These are phyloP conservation scores for Stichodactyla helianthus DNA, from an alignment of 64 coral and sea anemone genomes.

Conservation along the genomic window DNA sequence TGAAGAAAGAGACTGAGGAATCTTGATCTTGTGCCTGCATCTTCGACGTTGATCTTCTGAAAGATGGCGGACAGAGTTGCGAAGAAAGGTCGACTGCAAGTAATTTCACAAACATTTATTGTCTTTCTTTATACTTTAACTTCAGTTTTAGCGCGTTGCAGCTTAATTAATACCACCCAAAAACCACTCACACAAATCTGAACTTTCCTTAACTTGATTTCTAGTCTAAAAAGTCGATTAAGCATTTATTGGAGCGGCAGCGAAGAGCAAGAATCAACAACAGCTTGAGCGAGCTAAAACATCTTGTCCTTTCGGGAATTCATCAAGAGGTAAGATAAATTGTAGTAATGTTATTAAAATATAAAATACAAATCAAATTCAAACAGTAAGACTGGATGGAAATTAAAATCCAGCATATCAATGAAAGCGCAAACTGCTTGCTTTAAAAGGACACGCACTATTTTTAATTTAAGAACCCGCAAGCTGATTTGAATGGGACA, in stretches of 20 bases:
- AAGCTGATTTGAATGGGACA: background rate
- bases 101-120: background rate
- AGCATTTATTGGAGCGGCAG: slow-evolving; percentile 65
- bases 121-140: too few relatives aligned
- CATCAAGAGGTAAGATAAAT: slow-evolving; percentile 62
- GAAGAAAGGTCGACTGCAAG: background rate
- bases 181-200: background rate
- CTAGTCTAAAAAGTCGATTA: slow-evolving; percentile 25
- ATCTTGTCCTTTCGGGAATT: slow-evolving; percentile 45
- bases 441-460: background rate
- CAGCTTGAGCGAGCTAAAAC: slow-evolving; percentile 63
- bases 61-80: background rate
- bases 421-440: too few relatives aligned
- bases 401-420: too few relatives aligned
- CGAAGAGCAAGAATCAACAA: slow-evolving; percentile 77
- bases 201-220: background rate
- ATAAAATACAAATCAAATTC: background rate
- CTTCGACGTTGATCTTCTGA: background rate
- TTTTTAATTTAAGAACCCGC: slow-evolving; percentile 10
- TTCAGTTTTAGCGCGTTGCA: too few relatives aligned
- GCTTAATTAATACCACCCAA: background rate
- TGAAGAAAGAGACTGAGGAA: background rate
- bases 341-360: background rate
- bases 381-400: background rate
- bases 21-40: background rate